These are phyloP conservation scores for Calliopum simillimum DNA, from an alignment of 2,888 invertebrate species.

Conservation along the genomic window DNA sequence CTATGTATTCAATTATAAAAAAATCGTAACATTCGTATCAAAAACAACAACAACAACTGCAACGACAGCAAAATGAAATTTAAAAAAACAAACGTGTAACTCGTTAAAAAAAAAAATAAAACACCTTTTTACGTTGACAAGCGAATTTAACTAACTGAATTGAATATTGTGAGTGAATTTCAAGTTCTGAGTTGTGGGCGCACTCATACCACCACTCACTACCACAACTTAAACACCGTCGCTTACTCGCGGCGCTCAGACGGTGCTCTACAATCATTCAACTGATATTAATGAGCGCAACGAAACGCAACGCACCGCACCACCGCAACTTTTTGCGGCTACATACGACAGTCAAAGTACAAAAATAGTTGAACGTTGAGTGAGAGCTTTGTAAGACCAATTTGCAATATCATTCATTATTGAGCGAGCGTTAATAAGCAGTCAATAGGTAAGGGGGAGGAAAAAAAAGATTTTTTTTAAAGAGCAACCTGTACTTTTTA, in stretches of 20 bases:
- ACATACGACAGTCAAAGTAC: too few relatives aligned
- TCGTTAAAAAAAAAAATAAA: slow-evolving; percentile 11
- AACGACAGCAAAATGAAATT: slow-evolving; percentile 28
- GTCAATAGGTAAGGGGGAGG: too few relatives aligned
- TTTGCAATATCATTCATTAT: slow-evolving; percentile 24
- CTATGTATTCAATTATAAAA: too few relatives aligned
- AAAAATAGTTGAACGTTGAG: too few relatives aligned
- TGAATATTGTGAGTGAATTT: slow-evolving; percentile 7
- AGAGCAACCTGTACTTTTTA: too few relatives aligned
- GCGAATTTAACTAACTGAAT: slow-evolving; percentile 38
- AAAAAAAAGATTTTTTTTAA: too few relatives aligned
- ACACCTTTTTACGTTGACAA: slow-evolving; percentile 39
- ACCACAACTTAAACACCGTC: neutral
- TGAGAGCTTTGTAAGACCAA: neutral
- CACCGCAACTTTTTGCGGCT: too few relatives aligned
- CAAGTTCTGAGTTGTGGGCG: neutral
- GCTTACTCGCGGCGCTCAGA: neutral
- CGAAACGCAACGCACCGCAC: neutral
- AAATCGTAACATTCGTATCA: too few relatives aligned
- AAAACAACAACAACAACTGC: slow-evolving; percentile 3
- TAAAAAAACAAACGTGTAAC: slow-evolving; percentile 20
- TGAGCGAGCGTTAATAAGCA: neutral
- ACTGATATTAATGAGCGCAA: slow-evolving; percentile 16
- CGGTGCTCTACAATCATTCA: neutral
- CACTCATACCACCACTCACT: neutral